Base-by-base conservation (phyloP, 2,888 invertebrate genomes). In the Meghimatium bilineatum region DNA sequence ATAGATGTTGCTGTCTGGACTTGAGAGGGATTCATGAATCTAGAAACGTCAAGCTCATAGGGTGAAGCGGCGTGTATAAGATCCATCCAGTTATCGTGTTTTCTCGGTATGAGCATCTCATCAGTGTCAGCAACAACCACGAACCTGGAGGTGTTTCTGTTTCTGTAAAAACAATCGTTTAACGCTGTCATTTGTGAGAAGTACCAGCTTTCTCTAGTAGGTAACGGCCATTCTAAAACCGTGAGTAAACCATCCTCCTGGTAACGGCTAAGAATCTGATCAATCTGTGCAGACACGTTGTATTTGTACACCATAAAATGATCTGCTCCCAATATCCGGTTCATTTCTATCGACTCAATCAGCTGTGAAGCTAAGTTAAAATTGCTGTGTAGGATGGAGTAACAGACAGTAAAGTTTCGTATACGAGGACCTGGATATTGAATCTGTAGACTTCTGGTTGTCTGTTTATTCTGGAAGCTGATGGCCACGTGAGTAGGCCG, bases 81-180 rank as follows among this genome's bases (percentile, higher is more conserved):
- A 32, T 74, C 74, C 29, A 49, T 44, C 82, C 82, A 82, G 34
- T 12, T 82, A 34, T 6, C 1, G 20, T 82, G 75, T 12, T 67
- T 29, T 26, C 52, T 36, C 38, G 82, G 82, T 8, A 82, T 67
- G 14, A 82, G 49, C 1, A 76, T 20, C 34, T 82, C 82, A 34
- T 82, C 82, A 17, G 82, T 66, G 44, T 82, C 82, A 0, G 32
- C 44, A 38, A 76, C 44, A 29, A 75, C 82, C 1, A 82, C 67
- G 34, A 72, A 82, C 49, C 66, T 49, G 5, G 82, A 82, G 14
- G 23, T 66, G 36, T 76, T 76, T 10, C 82, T 14, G 52, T 82
- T 82, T 52, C 82, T 74, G 76, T 76, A 82, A 20, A 82, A 10
- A 32, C 83, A 83, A 69, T 83, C 83, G 44, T 83, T 83, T 36